Conservation (phyloP, 1,140 invertebrate species). For the Bombus picipes region DNA sequence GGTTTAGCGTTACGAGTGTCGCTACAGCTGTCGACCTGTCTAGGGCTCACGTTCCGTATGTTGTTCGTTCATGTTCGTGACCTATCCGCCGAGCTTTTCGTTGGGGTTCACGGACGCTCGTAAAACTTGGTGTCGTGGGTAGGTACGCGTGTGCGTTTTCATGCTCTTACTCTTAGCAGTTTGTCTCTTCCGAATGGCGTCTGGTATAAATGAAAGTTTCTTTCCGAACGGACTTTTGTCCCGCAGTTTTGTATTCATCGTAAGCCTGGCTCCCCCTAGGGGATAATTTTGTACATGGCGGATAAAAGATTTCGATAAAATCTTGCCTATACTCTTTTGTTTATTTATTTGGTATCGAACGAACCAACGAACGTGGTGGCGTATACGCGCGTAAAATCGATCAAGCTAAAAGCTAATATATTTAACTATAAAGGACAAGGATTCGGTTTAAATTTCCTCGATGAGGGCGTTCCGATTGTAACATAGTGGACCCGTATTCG, state of each 20-base stretch:
- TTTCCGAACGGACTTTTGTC: slow-evolving; percentile 42
- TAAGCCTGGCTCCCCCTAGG: background rate
- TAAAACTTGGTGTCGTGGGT: slow-evolving; percentile 52
- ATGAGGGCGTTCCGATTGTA: background rate
- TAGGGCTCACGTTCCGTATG: slow-evolving; percentile 40
- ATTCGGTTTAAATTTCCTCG: background rate
- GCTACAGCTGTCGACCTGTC: slow-evolving; percentile 62
- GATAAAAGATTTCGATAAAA: slow-evolving; percentile 45
- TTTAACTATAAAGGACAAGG: background rate
- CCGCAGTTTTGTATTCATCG: slow-evolving; percentile 41
- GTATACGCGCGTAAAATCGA: background rate
- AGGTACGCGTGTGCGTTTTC: slow-evolving; percentile 49
- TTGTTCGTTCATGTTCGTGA: slow-evolving; percentile 46
- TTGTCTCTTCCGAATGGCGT: slow-evolving; percentile 45
- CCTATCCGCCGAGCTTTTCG: slow-evolving; percentile 52
- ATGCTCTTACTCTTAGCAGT: slow-evolving; percentile 48
- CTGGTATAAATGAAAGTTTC: slow-evolving; percentile 46
- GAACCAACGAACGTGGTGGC: too few relatives aligned
- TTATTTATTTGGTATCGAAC: slow-evolving; percentile 5
- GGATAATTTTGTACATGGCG: background rate
- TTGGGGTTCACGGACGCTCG: slow-evolving; percentile 58
- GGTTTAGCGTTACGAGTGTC: slow-evolving; percentile 46
- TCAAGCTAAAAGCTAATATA: background rate
- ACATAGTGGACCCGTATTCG: slow-evolving; percentile 34
- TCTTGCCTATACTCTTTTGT: background rate